These are phyloP conservation scores for Aspiorhynchus laticeps DNA, from an alignment of 2,113 vertebrate species.

Conservation along the genomic window DNA sequence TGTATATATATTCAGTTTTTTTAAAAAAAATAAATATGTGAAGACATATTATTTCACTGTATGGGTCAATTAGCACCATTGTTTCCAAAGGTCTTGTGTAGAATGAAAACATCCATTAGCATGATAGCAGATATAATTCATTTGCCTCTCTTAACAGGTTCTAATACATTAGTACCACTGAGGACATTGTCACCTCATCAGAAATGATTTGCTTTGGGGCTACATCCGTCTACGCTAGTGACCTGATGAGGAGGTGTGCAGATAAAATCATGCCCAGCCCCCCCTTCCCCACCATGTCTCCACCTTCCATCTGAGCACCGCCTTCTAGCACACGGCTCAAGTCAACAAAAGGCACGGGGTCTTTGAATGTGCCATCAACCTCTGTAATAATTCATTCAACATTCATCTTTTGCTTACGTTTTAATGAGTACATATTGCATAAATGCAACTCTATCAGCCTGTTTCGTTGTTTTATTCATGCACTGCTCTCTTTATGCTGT, in stretches of 20 bases:
- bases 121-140: neutral
- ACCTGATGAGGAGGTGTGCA: neutral
- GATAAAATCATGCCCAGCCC: neutral
- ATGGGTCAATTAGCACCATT: neutral
- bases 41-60: neutral
- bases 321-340: neutral
- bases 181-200: conserved; percentile 20
- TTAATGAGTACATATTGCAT: neutral
- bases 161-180: neutral
- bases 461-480: neutral
- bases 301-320: neutral
- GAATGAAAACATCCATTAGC: neutral
- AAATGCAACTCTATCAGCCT: neutral
- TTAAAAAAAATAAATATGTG: neutral
- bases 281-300: conserved; percentile 10
- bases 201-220: neutral
- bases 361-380: neutral
- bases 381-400: neutral
- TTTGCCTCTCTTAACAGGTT: neutral
- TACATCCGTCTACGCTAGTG: neutral
- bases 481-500: neutral
- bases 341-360: neutral
- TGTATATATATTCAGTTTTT: too few relatives aligned
- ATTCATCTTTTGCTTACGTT: neutral
- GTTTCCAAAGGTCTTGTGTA: neutral